A percentile compares a stretch with the other conserved stretches of the same genome.
These are phyloP conservation scores for Propithecus perrieri DNA, from an alignment of 2,797 vertebrate genomes.

Conservation along the genomic window DNA sequence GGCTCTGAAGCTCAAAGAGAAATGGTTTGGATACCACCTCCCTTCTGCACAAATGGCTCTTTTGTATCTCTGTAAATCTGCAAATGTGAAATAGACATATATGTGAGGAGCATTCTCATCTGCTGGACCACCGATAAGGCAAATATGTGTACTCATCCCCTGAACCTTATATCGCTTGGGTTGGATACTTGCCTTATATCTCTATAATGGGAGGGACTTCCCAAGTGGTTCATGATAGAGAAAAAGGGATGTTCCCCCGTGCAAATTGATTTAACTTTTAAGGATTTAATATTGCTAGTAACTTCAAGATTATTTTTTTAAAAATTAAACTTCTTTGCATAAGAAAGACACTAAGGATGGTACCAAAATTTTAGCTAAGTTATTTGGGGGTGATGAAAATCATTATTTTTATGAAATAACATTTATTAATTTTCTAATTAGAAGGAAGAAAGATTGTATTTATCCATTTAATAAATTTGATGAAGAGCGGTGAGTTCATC, in stretches of 20 bases:
- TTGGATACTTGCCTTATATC: not conserved
- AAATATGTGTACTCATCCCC: not conserved
- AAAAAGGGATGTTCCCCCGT: not conserved
- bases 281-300: not conserved
- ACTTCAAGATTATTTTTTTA: not conserved
- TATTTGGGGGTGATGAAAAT: not conserved
- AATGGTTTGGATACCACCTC: not conserved
- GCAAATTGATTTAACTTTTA: not conserved
- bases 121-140: not conserved
- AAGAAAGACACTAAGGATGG: not conserved
- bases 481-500: not conserved
- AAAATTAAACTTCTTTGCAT: not conserved
- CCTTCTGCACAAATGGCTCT: not conserved
- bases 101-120: not conserved
- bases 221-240: not conserved
- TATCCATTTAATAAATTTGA: not conserved
- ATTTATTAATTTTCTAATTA: not conserved
- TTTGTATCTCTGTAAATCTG: not conserved
- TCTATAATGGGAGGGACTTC: not conserved
- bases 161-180: not conserved
- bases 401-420: not conserved
- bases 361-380: not conserved
- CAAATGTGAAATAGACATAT: not conserved
- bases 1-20: not conserved
- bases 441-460: not conserved